Evolutionary conservation across 2,113 vertebrate genomes (phyloP).

Genomic region (Cyprinus carpio): DNA sequence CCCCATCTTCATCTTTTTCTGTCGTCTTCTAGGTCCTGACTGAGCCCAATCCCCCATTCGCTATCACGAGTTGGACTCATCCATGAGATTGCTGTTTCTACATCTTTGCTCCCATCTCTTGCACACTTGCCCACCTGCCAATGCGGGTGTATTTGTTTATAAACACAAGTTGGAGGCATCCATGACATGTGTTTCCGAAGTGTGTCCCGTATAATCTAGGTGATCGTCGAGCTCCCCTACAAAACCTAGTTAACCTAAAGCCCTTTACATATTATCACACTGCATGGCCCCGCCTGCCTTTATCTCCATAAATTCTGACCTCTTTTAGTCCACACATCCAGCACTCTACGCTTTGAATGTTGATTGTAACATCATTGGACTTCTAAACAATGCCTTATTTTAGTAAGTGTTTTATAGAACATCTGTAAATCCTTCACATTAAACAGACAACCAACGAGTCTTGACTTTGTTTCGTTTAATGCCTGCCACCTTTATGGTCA

Average conservation of each 20-base stretch:
- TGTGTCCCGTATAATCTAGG: slow-evolving; percentile 29
- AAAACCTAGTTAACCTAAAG: slow-evolving; percentile 38
- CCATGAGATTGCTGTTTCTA: slow-evolving; percentile 69
- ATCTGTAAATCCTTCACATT: neutral
- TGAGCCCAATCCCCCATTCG: slow-evolving; percentile 44
- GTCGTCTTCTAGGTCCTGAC: slow-evolving; percentile 30
- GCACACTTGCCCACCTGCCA: slow-evolving; percentile 47
- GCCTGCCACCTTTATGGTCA: neutral
- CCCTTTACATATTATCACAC: neutral
- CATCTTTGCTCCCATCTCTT: slow-evolving; percentile 59
- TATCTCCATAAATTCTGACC: slow-evolving; percentile 41
- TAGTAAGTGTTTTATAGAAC: neutral
- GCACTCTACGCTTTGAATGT: neutral
- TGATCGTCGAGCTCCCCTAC: slow-evolving; percentile 12
- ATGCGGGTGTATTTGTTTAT: slow-evolving; percentile 39
- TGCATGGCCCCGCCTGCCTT: slow-evolving; percentile 22
- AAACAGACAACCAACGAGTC: neutral
- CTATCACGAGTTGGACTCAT: slow-evolving; percentile 67
- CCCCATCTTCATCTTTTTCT: slow-evolving; percentile 44
- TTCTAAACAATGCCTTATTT: neutral
- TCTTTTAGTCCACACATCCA: slow-evolving; percentile 29
- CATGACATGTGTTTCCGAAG: slow-evolving; percentile 38
- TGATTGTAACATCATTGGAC: slow-evolving; percentile 16
- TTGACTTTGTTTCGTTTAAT: neutral
- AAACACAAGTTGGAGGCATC: slow-evolving; percentile 38